phyloP scores from a whole-genome alignment of 2,113 vertebrate species.

The Ptyas mucosa region DNA sequence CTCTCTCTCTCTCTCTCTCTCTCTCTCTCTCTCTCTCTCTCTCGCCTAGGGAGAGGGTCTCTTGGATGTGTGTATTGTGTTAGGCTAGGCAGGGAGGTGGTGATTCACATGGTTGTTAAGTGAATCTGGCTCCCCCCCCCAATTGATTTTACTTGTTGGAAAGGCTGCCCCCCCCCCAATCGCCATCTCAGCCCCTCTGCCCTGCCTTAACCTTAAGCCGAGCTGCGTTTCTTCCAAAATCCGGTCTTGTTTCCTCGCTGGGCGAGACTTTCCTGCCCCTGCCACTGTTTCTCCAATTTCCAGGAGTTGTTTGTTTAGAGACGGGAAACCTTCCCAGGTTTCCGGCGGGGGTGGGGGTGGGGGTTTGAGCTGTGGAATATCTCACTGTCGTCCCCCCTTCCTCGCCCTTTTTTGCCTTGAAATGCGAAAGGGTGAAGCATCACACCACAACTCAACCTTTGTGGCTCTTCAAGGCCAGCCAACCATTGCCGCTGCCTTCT shows the following conservation, averaged over 20 bases:
- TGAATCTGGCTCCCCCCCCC: no score
- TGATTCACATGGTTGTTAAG: no score
- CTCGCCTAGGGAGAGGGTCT: background rate
- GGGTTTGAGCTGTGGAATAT: background rate
- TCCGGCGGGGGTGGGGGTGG: constrained; percentile 5
- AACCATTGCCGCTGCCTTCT: no score
- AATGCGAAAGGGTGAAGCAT: background rate
- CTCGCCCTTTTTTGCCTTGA: background rate
- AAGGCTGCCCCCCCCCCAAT: background rate
- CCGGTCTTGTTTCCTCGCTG: constrained; percentile 46
- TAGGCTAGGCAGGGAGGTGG: background rate
- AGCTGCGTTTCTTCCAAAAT: background rate
- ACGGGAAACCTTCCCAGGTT: constrained; percentile 3
- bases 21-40: background rate
- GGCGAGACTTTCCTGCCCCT: constrained; percentile 62
- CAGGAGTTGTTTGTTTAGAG: constrained; percentile 45
- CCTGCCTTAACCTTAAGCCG: background rate
- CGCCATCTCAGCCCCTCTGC: background rate
- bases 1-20: background rate
- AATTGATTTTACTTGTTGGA: background rate
- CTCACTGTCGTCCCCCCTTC: background rate
- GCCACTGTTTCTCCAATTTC: constrained; percentile 54
- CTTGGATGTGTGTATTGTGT: background rate
- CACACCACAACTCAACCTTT: background rate
- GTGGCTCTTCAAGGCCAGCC: no score